Base-by-base conservation (phyloP, 2,113 vertebrate genomes). In the Alligator sinensis region DNA sequence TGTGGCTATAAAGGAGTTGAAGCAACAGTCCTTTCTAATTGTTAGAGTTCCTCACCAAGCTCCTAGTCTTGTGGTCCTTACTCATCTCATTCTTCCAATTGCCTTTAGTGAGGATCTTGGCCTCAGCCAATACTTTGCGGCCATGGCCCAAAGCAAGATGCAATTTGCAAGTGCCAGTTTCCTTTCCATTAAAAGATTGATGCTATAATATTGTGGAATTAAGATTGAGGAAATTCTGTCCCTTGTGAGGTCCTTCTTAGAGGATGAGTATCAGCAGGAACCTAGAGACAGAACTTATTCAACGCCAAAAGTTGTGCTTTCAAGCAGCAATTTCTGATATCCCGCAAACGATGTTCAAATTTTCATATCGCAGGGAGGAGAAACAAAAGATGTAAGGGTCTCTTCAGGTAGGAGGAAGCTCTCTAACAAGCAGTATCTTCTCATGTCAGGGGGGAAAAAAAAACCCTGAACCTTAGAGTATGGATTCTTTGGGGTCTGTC, bases 341-440 rank as follows among this genome's bases (percentile, higher is more conserved):
- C 21, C 34, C 21, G 34, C 55, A 13, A 72, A 0, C 8, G 12
- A 13, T 11, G 87, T 89, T 14, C 12, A 62, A 17, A 21, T 10
- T 19, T 18, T 10, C 28, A 9, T 19, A 68, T 86, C 84, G 28
- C 28, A 54, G 70, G 1, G 1, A 3, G n/a, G 64, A 13, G 34
- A 28, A 38, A 1, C 0, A 38, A 38, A 72, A 25, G 3, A 14
- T 74, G 38, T 38, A 47, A 12, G 68, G 34, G 9, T 68, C 80
- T n/a, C 58, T 22, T 0, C 0, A 12, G 15, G 2, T 30, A 2
- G 1, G 4, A 17, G 0, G 9, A 28, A n/a, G 54, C 60, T 68
- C 3, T 77, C 30, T 34, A 61, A 80, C 17, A 0, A 0, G 1
- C 24, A 11, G 2, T 11, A 2, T 9, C 62, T 1, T 5, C 58